Base-by-base conservation (phyloP, 2,113 vertebrate species). In the Fulmarus glacialis region DNA sequence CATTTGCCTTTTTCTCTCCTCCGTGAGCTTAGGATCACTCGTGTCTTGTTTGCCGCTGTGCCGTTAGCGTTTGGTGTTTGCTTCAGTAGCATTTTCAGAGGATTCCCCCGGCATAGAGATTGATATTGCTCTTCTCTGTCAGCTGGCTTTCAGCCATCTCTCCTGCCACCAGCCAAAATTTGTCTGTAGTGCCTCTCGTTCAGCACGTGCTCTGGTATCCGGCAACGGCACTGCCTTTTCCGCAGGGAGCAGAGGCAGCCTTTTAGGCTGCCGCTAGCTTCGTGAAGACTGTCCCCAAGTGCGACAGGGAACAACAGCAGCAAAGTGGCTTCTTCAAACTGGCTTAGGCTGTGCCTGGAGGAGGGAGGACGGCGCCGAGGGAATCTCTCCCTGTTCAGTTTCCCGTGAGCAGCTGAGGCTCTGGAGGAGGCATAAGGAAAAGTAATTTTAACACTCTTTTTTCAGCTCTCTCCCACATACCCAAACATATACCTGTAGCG, bases 71-170 rank as follows among this genome's bases (percentile, higher is more conserved):
- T 83, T 92, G 74, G 82, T 90, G 21, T 92, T 92, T 86, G 55
- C 79, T 81, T 90, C 86, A 66, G 67, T 19, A 58, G 82, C 74
- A 17, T 95, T 93, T 93, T 93, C 82, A 86, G 88, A 90, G 90
- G 86, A 93, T 94, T 95, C 59, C 79, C 63, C 32, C 12, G 4
- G 62, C 55, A 55, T 1, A 70, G 47, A 83, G 79, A 88, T 42
- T 90, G 92, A 77, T 93, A 66, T 15, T 86, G 58, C 72, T 90
- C 55, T 80, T 95, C 67, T 88, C 58, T 88, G 71, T 95, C 72
- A 93, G 72, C 92, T 97, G 97, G 96, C 96, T 92, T 88, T 86
- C 92, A 90, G 93, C 97, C 97, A 96, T 26, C 43, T 85, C 87
- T 95, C 22, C 82, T 91, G 73, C 87, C 93, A 94, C 71, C 79